Conservation (phyloP, 2,113 vertebrate genomes). For the Phoenicopterus ruber region DNA sequence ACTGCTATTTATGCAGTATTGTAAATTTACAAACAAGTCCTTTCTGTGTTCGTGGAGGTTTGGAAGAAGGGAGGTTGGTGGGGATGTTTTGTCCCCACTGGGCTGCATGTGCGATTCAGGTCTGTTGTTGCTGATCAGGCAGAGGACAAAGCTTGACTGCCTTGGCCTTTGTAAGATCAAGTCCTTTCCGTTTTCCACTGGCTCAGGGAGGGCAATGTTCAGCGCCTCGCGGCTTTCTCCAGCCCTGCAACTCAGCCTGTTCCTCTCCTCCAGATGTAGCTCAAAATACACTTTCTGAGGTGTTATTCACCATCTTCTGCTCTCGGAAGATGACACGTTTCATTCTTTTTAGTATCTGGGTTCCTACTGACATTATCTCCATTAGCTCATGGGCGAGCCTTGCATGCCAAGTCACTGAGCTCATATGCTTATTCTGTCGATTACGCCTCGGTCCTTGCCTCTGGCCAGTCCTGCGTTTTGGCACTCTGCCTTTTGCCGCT, state of each 20-base stretch:
- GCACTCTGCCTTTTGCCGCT: background rate
- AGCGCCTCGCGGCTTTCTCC: background rate
- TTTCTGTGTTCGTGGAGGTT: background rate
- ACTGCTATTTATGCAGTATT: rapidly evolving
- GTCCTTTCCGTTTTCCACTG: background rate
- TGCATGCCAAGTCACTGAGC: background rate
- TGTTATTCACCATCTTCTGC: background rate
- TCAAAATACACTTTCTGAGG: background rate
- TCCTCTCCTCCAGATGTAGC: background rate
- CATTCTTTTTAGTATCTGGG: background rate
- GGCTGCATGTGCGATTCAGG: rapidly evolving
- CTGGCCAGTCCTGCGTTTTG: background rate
- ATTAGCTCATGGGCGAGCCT: background rate
- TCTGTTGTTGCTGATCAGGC: rapidly evolving
- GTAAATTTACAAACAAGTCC: background rate
- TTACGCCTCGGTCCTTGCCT: background rate
- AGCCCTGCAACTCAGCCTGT: background rate
- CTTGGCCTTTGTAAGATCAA: background rate
- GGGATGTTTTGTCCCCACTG: background rate
- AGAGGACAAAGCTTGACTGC: background rate
- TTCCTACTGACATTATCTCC: background rate
- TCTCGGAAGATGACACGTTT: background rate
- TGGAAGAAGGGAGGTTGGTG: background rate
- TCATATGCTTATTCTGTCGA: background rate
- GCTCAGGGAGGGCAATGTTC: background rate